Conservation (phyloP, 2,113 vertebrate genomes). For the Heptranchias perlo region DNA sequence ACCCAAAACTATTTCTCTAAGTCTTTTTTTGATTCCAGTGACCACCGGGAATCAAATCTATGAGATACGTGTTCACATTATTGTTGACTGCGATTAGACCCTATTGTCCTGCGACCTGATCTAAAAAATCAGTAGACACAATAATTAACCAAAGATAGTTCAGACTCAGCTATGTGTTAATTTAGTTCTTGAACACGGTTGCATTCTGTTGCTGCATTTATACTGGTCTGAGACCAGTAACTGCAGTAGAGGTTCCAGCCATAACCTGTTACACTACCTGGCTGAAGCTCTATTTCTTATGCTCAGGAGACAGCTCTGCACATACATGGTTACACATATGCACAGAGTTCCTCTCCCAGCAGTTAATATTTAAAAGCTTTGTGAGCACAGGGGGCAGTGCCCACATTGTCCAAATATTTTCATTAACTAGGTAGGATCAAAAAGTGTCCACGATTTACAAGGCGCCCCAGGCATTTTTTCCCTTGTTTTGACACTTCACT, state of each 20-base stretch:
- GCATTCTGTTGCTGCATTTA: background rate
- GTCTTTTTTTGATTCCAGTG: background rate
- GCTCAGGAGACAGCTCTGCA: no score
- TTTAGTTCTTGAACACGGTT: background rate
- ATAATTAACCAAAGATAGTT: background rate
- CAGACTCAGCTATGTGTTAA: background rate
- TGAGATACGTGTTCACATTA: background rate
- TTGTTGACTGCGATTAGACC: background rate
- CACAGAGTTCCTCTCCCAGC: background rate
- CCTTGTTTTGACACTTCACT: background rate
- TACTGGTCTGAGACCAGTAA: background rate
- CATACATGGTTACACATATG: background rate
- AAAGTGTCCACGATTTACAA: background rate
- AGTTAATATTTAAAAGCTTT: background rate
- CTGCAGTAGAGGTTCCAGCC: background rate
- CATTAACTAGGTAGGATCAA: background rate
- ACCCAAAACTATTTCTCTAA: background rate
- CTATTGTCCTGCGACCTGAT: background rate
- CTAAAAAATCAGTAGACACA: background rate
- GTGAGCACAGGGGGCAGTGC: background rate
- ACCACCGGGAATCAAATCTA: background rate
- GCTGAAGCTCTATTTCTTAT: background rate
- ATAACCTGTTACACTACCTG: background rate
- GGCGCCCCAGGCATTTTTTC: background rate
- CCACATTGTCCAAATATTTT: background rate